A percentile compares a stretch with the other conserved stretches of the same genome.
phyloP scores from a whole-genome alignment of 1,140 invertebrate species.

The Platyura marginata region DNA sequence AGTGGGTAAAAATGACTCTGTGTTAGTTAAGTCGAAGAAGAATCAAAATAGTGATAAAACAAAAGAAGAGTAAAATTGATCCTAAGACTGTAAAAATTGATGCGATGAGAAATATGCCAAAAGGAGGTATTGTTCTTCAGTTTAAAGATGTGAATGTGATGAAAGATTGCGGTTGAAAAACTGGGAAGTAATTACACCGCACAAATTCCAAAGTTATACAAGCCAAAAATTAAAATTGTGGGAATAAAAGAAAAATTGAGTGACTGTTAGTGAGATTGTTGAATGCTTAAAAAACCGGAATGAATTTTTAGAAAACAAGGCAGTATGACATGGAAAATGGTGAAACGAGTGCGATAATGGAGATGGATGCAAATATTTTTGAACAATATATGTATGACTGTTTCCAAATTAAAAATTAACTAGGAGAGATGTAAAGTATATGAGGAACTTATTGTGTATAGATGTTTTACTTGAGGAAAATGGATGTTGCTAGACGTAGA shows the following conservation, averaged over 20 bases:
- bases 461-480: not conserved
- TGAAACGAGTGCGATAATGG: too few species aligned
- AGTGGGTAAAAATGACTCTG: too few species aligned
- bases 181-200: not conserved
- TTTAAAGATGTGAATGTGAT: not conserved
- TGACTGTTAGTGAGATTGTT: not conserved
- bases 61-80: too few species aligned
- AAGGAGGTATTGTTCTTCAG: too few species aligned
- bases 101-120: too few species aligned
- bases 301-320: not conserved
- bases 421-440: not conserved
- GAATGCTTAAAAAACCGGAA: not conserved
- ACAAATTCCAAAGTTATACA: not conserved
- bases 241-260: not conserved
- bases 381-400: not conserved
- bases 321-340: not conserved
- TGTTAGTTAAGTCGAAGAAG: too few species aligned
- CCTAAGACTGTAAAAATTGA: too few species aligned
- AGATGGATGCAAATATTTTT: not conserved
- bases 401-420: not conserved
- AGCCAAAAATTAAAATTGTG: not conserved
- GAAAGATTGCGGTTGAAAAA: not conserved
- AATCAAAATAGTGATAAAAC: too few species aligned
- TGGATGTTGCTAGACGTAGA: not conserved
- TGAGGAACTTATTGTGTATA: not conserved